Conservation (phyloP, 2,113 vertebrate genomes). For the Campylorhamphus procurvoides region DNA sequence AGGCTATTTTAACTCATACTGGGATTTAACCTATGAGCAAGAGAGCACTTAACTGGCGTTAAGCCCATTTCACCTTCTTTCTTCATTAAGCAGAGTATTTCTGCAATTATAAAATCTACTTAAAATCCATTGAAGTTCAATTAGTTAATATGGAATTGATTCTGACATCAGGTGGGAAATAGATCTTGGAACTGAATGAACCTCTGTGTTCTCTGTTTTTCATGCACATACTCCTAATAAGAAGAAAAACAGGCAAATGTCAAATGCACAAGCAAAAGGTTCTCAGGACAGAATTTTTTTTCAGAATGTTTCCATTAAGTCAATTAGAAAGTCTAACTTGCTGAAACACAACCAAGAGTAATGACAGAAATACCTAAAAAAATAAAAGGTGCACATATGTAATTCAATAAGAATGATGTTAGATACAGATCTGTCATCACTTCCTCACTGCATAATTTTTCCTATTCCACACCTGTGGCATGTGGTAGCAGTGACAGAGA, state of each 20-base stretch:
- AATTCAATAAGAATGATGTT: slow-evolving; percentile 32
- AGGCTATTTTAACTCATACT: slow-evolving; percentile 30
- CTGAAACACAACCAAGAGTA: slow-evolving; percentile 28
- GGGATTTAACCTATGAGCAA: not conserved
- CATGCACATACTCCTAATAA: not conserved
- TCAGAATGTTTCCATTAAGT: slow-evolving; percentile 30
- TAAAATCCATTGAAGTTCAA: slow-evolving; percentile 27
- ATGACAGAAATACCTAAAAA: slow-evolving; percentile 30
- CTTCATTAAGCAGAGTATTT: not conserved
- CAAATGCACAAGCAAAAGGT: not conserved
- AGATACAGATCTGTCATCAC: slow-evolving; percentile 27
- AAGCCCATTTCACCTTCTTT: not conserved
- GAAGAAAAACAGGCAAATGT: slow-evolving; percentile 3
- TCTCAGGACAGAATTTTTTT: not conserved
- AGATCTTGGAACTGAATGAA: not conserved
- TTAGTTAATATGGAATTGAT: slow-evolving; percentile 29
- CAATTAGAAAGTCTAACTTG: slow-evolving; percentile 45
- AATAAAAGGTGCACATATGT: slow-evolving; percentile 29
- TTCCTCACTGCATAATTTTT: slow-evolving; percentile 7
- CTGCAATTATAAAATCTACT: not conserved
- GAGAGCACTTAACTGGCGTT: not conserved
- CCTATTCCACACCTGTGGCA: slow-evolving; percentile 12
- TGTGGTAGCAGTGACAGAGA: not conserved
- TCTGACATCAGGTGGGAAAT: slow-evolving; percentile 31
- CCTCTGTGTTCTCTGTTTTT: not conserved